Percentiles rank a stretch among this genome's conserved stretches.
Conservation (phyloP, 2,797 vertebrate genomes). For the Cossypha caffra region DNA sequence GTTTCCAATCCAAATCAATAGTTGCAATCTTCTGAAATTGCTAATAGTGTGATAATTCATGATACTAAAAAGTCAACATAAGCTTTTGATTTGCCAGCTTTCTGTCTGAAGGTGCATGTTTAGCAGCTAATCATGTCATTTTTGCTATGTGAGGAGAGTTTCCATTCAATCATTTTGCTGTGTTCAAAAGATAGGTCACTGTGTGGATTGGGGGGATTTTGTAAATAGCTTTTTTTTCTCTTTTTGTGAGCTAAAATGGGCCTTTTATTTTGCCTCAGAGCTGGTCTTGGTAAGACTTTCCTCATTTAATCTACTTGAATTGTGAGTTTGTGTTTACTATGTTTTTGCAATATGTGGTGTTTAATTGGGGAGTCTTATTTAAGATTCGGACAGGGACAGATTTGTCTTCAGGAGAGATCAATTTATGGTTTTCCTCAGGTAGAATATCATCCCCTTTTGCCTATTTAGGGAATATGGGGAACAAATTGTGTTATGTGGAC, state of each 20-base stretch:
- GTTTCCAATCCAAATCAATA: background rate
- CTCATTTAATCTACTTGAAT: background rate
- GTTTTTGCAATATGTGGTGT: background rate
- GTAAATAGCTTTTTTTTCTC: background rate
- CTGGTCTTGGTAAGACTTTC: background rate
- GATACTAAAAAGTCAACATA: background rate
- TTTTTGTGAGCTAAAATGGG: background rate
- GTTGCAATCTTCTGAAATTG: background rate
- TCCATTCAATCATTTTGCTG: background rate
- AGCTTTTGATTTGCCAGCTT: background rate
- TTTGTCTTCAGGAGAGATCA: background rate
- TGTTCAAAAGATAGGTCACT: background rate
- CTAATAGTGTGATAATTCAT: background rate
- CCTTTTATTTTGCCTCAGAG: background rate
- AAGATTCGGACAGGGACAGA: background rate
- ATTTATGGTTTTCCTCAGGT: background rate
- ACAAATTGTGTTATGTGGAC: conserved; percentile 20
- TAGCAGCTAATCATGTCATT: background rate
- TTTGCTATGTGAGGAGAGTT: background rate
- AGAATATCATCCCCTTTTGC: background rate
- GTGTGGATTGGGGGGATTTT: background rate
- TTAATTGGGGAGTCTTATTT: conserved; percentile 16
- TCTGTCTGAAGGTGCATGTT: background rate
- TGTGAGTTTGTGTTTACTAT: background rate
- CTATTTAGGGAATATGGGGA: background rate